Percentiles rank a stretch among this genome's conserved stretches.
Conservation (phyloP, 2,113 vertebrate genomes). For the Gymnocephalus cernua region DNA sequence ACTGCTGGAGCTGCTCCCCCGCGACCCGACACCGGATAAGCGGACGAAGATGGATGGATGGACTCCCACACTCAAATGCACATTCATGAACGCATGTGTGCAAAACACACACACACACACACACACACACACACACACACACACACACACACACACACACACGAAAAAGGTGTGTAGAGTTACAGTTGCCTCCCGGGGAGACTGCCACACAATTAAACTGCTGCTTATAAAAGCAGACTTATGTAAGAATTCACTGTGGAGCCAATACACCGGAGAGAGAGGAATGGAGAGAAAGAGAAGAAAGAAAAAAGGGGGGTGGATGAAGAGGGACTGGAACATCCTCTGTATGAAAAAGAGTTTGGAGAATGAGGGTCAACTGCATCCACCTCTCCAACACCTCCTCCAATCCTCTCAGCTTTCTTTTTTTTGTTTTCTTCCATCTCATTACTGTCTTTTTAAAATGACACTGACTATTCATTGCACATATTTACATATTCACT, state of each 20-base stretch:
- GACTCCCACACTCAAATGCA: background rate
- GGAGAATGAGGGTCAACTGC: constrained; percentile 49
- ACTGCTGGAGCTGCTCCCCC: no score
- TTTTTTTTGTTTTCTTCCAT: background rate
- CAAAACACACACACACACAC: background rate
- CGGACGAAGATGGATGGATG: no score
- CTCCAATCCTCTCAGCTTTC: constrained; percentile 24
- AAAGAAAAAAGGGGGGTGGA: constrained; percentile 21
- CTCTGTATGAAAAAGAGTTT: constrained; percentile 54
- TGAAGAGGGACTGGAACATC: constrained; percentile 44
- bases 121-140: background rate
- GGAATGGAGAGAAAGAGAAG: constrained; percentile 12
- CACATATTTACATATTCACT: constrained; percentile 26
- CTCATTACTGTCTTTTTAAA: constrained; percentile 2
- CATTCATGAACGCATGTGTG: background rate
- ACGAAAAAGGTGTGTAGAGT: constrained; percentile 36
- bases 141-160: background rate
- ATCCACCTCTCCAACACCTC: constrained; percentile 53
- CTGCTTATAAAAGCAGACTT: constrained; percentile 70
- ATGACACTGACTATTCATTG: constrained; percentile 11
- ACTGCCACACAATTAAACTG: constrained; percentile 64
- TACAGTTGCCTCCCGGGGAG: constrained; percentile 44
- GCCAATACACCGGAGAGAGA: constrained; percentile 44
- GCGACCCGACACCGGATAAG: no score
- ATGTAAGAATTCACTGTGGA: constrained; percentile 73